Conservation (phyloP, 1,140 invertebrate species). For the Aphaenogaster ashmeadi region DNA sequence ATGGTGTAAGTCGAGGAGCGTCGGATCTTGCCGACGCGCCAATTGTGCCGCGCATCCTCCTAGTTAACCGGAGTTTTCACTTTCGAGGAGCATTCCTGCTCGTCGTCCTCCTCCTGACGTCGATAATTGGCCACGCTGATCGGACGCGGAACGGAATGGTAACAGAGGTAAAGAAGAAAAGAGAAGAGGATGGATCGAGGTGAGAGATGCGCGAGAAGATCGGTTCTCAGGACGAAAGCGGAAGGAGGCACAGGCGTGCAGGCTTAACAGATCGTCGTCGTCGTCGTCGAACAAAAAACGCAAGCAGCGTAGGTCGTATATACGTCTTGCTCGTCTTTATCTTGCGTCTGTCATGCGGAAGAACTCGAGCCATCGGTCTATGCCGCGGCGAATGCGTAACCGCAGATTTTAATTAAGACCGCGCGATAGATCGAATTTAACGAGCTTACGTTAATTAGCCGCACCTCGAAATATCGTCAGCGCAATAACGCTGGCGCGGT, state of each 20-base stretch:
- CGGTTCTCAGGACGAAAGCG: constrained; percentile 75
- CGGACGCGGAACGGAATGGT: constrained; percentile 44
- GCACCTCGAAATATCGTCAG: constrained; percentile 26
- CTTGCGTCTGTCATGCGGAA: constrained; percentile 49
- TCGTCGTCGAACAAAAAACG: constrained; percentile 48
- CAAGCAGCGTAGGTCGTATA: background rate
- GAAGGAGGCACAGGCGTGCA: constrained; percentile 58
- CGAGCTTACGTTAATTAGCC: constrained; percentile 40
- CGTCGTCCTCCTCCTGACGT: constrained; percentile 45
- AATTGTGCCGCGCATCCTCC: constrained; percentile 19
- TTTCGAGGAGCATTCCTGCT: constrained; percentile 65
- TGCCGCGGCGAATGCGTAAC: constrained; percentile 1
- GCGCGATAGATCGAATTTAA: constrained; percentile 49
- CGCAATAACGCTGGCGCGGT: background rate
- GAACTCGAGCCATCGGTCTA: constrained; percentile 45
- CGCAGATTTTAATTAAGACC: constrained; percentile 46
- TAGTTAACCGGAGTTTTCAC: constrained; percentile 42
- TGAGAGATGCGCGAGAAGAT: constrained; percentile 58
- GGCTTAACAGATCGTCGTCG: constrained; percentile 67
- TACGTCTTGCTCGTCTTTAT: constrained; percentile 58
- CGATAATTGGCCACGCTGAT: constrained; percentile 75
- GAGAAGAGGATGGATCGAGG: background rate
- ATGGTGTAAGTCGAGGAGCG: constrained; percentile 23
- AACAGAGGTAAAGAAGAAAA: constrained; percentile 37
- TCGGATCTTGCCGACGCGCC: background rate